phyloP scores from a whole-genome alignment of 2,888 invertebrate genomes.

The Cantharis rustica region DNA sequence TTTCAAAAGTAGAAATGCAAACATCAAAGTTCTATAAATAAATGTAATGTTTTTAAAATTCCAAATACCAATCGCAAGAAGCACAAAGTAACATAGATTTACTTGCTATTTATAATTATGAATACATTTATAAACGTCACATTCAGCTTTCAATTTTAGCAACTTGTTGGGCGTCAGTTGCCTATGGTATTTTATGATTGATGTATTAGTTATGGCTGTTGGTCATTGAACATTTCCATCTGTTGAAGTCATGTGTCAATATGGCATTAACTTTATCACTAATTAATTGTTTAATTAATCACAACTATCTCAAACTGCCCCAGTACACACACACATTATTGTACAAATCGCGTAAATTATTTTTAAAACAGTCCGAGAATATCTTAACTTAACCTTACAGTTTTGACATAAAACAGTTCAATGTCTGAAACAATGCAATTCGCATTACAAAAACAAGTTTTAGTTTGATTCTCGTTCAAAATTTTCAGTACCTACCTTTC shows the following conservation, averaged over 20 bases:
- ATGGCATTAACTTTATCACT: constrained; percentile 12
- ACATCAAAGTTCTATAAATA: background rate
- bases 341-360: background rate
- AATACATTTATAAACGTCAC: constrained; percentile 35
- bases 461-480: no score
- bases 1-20: background rate
- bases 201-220: constrained; percentile 22
- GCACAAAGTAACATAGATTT: background rate
- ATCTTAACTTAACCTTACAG: no score
- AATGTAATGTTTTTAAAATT: background rate
- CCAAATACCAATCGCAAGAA: background rate
- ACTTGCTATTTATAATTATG: constrained; percentile 26
- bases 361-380: no score
- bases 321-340: background rate
- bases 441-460: no score
- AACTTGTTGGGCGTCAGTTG: constrained; percentile 31
- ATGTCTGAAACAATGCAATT: no score
- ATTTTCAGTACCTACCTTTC: no score
- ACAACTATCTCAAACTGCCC: background rate
- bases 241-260: constrained; percentile 30
- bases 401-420: no score
- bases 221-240: constrained; percentile 11
- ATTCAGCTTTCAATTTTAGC: constrained; percentile 35
- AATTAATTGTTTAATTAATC: constrained; percentile 4
- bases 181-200: constrained; percentile 35